phyloP scores from a whole-genome alignment of 2,113 vertebrate genomes.

The Passer domesticus region DNA sequence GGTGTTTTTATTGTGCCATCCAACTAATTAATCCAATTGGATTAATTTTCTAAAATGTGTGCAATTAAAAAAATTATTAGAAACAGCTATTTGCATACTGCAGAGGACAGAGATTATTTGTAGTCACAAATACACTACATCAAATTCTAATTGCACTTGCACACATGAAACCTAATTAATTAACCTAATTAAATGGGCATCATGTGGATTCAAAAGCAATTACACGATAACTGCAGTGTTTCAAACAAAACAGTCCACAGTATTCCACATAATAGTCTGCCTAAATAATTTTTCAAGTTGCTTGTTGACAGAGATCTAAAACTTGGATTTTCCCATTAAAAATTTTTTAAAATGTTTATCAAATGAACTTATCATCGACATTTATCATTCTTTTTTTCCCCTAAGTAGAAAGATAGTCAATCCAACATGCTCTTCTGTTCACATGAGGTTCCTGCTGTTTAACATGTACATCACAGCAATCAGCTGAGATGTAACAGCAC shows the following conservation, averaged over 20 bases:
- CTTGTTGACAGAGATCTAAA: background rate
- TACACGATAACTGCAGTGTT: background rate
- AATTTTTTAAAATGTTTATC: background rate
- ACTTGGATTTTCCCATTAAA: background rate
- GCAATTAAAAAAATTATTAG: constrained; percentile 25
- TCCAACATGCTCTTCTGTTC: background rate
- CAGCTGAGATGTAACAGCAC: background rate
- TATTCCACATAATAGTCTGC: background rate
- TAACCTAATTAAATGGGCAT: background rate
- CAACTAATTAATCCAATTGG: constrained; percentile 10
- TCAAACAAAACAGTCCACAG: background rate
- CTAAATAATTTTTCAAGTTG: background rate
- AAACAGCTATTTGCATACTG: constrained; percentile 9
- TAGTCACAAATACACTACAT: background rate
- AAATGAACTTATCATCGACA: background rate
- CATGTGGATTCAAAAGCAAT: background rate
- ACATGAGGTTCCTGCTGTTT: background rate
- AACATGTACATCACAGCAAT: background rate
- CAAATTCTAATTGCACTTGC: background rate
- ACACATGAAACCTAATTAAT: background rate
- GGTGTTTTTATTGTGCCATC: too few species aligned
- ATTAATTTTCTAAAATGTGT: background rate
- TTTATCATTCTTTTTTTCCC: background rate
- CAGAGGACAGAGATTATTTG: constrained; percentile 1
- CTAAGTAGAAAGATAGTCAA: background rate